Percentiles rank a stretch among this genome's conserved stretches.
phyloP scores from a whole-genome alignment of 2,797 vertebrate genomes.

The Rhinogobio ventralis region DNA sequence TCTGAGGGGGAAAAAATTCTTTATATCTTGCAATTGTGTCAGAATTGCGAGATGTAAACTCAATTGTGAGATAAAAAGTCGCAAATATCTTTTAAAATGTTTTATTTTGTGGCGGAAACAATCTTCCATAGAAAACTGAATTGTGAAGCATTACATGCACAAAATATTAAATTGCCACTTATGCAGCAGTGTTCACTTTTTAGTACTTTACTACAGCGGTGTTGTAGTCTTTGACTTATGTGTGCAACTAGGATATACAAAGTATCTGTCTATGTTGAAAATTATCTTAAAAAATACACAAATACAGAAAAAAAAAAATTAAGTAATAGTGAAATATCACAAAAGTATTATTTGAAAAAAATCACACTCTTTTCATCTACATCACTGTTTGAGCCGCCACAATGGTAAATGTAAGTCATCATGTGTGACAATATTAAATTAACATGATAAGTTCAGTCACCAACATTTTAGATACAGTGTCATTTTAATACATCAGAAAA shows the following conservation, averaged over 20 bases:
- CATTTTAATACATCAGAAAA: background rate
- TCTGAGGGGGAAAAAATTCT: too few relatives aligned
- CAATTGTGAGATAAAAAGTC: too few relatives aligned
- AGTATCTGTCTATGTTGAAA: background rate
- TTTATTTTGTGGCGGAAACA: too few relatives aligned
- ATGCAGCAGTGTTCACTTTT: too few relatives aligned
- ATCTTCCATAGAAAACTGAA: too few relatives aligned
- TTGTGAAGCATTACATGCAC: too few relatives aligned
- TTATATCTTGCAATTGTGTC: too few relatives aligned
- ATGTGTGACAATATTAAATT: background rate
- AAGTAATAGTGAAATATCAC: background rate
- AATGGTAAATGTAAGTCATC: background rate
- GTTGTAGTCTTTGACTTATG: background rate
- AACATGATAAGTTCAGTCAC: background rate
- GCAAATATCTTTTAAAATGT: too few relatives aligned
- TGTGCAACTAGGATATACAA: background rate
- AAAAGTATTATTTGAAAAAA: background rate
- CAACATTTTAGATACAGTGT: background rate
- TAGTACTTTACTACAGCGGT: too few relatives aligned
- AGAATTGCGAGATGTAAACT: too few relatives aligned
- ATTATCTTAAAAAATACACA: background rate
- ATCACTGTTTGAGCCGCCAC: background rate
- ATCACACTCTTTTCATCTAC: background rate
- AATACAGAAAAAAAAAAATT: background rate
- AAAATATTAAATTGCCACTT: too few relatives aligned